A percentile compares a stretch with the other conserved stretches of the same genome.
Conservation (phyloP, 2,113 vertebrate species). For the Rana temporaria region DNA sequence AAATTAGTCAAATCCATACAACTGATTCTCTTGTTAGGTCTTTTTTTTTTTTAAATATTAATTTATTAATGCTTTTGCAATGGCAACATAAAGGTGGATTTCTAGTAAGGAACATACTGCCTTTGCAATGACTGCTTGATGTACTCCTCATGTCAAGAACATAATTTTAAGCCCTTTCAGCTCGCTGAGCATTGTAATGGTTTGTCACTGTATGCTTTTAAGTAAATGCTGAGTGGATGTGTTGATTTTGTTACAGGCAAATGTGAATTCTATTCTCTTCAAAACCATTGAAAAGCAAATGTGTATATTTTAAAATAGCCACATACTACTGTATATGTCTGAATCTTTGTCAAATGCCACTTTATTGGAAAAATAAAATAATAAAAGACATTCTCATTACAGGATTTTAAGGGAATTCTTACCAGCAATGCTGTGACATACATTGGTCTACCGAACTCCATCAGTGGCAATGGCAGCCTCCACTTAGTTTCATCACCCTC, state of each 20-base stretch:
- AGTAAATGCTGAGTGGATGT: slow-evolving; percentile 29
- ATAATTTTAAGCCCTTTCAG: slow-evolving; percentile 44
- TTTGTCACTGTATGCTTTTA: slow-evolving; percentile 21
- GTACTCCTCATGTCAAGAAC: slow-evolving; percentile 26
- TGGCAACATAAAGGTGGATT: slow-evolving; percentile 57
- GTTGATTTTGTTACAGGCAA: slow-evolving; percentile 33
- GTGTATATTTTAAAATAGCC: slow-evolving; percentile 2
- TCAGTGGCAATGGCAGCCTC: slow-evolving; percentile 80
- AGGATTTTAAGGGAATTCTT: slow-evolving; percentile 86
- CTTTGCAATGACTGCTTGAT: slow-evolving; percentile 43
- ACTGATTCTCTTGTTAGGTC: slow-evolving; percentile 57
- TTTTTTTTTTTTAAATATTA: slow-evolving; percentile 53
- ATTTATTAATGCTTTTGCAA: slow-evolving; percentile 37
- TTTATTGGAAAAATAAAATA: slow-evolving; percentile 14
- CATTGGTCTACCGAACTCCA: slow-evolving; percentile 82
- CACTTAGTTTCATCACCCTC: slow-evolving; percentile 82
- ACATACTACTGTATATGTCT: not conserved
- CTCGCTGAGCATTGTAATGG: slow-evolving; percentile 29
- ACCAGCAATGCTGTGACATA: slow-evolving; percentile 87
- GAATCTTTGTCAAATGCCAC: not conserved
- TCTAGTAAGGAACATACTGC: slow-evolving; percentile 4
- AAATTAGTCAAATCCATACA: slow-evolving; percentile 58
- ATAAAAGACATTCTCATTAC: slow-evolving; percentile 48
- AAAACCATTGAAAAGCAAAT: slow-evolving; percentile 19
- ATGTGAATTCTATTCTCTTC: slow-evolving; percentile 36